Evolutionary conservation across 2,888 invertebrate genomes (phyloP), one percentile per base, ranked within the genome.

Genomic region (Bursaphelenchus okinawaensis): DNA sequence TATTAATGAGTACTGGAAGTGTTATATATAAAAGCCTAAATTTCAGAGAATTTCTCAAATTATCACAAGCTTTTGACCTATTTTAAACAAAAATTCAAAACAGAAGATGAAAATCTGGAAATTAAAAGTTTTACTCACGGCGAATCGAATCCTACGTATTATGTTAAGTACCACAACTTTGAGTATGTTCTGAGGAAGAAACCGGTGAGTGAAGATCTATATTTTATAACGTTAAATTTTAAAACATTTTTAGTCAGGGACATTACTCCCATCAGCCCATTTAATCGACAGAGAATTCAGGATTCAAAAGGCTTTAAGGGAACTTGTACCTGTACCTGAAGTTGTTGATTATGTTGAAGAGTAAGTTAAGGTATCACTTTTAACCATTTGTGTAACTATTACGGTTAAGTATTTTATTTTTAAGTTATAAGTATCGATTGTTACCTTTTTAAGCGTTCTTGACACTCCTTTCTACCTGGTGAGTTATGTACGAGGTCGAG

Each of bases 91-190:
- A 56, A 61, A 12, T 70, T 72, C 16, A 52, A 29, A 4, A 40
- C 24, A 24, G 27, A 28, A 19, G 24, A 55, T 26, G 29, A 28
- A 7, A 56, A 68, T 12, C 26, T 70, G 24, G 19, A 19, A 16
- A 63, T 72, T 6, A 22, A 59, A n/a, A 75, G 73, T 65, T 79
- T 79, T 65, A 67, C 70, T 23, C 84, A 85, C 69, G 85, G 85
- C 16, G 84, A 85, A 75, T 85, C 84, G 7, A 85, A 85, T 68
- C 85, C 85, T 7, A 85, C 85, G 1, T 85, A 84, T 69, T 84
- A 83, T 65, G 71, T 85, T 6, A 65, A 73, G 60, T 83, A 82
- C 63, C 81, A 78, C 1, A 80, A 78, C 0, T 77, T 75, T 58
- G 77, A 84, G 62, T 73, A 84, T 58, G 85, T 85, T 19, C 79